Conservation (phyloP, 2,888 invertebrate species). For the Hymenopus coronatus region DNA sequence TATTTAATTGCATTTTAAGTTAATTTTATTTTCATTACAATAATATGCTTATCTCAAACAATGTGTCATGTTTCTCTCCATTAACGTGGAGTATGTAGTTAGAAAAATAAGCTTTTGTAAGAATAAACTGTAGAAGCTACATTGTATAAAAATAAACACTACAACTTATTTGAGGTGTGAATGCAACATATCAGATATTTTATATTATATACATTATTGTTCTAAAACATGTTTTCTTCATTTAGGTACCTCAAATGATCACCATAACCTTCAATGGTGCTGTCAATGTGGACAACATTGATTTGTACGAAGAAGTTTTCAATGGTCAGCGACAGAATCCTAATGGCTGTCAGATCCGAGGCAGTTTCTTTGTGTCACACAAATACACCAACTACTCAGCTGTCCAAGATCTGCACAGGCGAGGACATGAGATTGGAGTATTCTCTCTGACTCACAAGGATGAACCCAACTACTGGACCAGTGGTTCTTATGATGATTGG, state of each 20-base stretch:
- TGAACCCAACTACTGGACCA: constrained; percentile 85
- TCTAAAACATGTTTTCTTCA: background rate
- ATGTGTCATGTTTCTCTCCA: no score
- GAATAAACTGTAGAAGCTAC: no score
- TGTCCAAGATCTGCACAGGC: constrained; percentile 82
- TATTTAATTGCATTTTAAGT: no score
- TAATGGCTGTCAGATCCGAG: constrained; percentile 84
- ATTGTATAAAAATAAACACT: no score
- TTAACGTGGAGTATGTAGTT: no score
- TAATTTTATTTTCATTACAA: no score
- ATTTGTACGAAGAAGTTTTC: constrained; percentile 86
- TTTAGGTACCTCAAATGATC: constrained; percentile 82
- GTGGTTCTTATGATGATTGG: constrained; percentile 88
- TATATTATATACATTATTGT: no score
- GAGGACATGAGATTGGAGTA: constrained; percentile 87
- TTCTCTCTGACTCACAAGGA: constrained; percentile 92
- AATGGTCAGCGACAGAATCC: constrained; percentile 81
- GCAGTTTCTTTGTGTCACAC: constrained; percentile 89
- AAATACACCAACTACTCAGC: constrained; percentile 91
- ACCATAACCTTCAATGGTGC: constrained; percentile 92
- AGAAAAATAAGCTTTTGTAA: no score
- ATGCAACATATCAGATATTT: no score
- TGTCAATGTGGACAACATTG: constrained; percentile 89
- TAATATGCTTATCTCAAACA: no score
- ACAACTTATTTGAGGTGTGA: no score